phyloP scores from a whole-genome alignment of 2,113 vertebrate species.

The Ceuthmochares aereus region DNA sequence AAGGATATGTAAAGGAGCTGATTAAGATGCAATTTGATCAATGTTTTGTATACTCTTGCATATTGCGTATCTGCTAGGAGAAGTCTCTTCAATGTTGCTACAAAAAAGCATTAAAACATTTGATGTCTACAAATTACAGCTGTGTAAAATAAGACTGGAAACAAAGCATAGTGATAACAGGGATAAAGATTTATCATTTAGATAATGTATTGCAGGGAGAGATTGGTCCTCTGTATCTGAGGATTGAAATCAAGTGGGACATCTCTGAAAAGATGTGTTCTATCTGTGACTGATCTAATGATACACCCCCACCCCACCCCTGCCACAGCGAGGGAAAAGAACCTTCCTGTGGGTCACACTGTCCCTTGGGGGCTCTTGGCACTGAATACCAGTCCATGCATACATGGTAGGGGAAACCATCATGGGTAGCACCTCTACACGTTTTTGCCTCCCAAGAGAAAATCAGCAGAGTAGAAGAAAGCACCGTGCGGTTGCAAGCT shows the following conservation, averaged over 20 bases:
- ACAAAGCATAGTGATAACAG: not conserved
- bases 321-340: not conserved
- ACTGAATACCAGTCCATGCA: not conserved
- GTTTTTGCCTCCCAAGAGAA: not conserved
- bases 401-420: not conserved
- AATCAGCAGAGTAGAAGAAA: not conserved
- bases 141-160: not conserved
- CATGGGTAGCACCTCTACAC: not conserved
- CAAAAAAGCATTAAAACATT: not conserved
- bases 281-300: not conserved
- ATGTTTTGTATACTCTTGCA: not conserved
- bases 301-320: not conserved
- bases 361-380: fast-evolving
- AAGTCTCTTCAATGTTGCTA: not conserved
- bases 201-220: not conserved
- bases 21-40: not conserved
- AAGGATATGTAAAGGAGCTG: not conserved
- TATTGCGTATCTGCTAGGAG: not conserved
- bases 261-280: not conserved
- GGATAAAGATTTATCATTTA: not conserved
- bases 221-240: not conserved
- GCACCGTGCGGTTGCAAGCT: not conserved
- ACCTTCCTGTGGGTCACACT: not conserved
- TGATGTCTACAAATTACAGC: not conserved
- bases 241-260: not conserved